Evolutionary conservation across 1,140 invertebrate species (phyloP).

Genomic region (Cherax destructor): DNA sequence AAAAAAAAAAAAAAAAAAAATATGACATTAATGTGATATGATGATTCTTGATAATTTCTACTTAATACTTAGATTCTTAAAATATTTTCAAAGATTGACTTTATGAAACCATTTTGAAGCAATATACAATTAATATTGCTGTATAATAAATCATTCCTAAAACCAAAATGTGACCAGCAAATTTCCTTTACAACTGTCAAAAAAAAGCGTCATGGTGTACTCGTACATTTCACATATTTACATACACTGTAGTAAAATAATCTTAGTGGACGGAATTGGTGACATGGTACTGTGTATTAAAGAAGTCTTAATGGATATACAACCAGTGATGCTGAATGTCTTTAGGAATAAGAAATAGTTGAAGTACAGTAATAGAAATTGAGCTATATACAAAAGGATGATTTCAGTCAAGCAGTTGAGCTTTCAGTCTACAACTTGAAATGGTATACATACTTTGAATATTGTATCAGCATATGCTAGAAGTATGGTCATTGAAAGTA

Average conservation of each 20-base stretch:
- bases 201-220: not conserved
- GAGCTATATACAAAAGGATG: not conserved
- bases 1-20: no score
- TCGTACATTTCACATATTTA: not conserved
- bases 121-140: not conserved
- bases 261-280: not conserved
- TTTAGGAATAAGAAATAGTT: not conserved
- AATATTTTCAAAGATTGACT: not conserved
- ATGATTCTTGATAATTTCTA: no score
- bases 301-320: not conserved
- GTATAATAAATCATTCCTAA: not conserved
- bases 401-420: not conserved
- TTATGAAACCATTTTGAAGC: not conserved
- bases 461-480: no score
- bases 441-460: not conserved
- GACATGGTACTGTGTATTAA: not conserved
- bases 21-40: not conserved
- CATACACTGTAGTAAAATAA: not conserved
- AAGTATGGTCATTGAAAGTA: no score
- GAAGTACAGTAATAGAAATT: not conserved
- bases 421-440: not conserved
- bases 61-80: no score
- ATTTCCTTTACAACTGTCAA: constrained; percentile 10
- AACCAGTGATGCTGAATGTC: not conserved
- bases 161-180: not conserved